Base-by-base conservation (phyloP, 2,113 vertebrate species). In the Enhydra lutris region DNA sequence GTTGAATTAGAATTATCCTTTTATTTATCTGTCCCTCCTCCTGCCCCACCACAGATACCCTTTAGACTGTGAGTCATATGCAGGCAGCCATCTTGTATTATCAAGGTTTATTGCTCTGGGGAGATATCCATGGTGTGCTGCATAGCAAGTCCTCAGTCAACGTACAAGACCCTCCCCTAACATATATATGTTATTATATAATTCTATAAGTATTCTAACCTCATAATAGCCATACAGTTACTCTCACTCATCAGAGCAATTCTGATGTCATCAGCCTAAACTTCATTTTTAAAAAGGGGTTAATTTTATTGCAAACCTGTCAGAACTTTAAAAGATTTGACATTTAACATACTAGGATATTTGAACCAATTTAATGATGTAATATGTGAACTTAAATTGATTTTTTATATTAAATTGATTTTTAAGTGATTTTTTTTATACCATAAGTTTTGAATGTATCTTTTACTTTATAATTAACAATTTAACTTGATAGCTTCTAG, bases 351-450 rank as follows among this genome's bases (percentile, higher is more conserved):
- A 57, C 13, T 31, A 69, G 3, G 15, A 23, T 74, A 73, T 88
- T 91, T 78, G 71, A 52, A 79, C 9, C 7, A 63, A 79, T 81
- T 76, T 67, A 85, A 85, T 65, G 85, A 29, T 81, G 6, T 31
- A 85, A 74, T 59, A 71, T 83, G 52, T 55, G 74, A 96, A 80
- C 34, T 94, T 89, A 79, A 87, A 93, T 94, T 88, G n/a, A 55
- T 55, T 55, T 55, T 55, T 55, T 55, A 55, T 55, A 55, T 55
- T 55, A 55, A 55, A 55, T 18, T 55, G 15, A 55, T 55, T 17
- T 52, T 55, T 55, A 78, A 82, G 31, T 74, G 23, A 67, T 71
- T 85, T 74, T 74, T 85, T 89, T 86, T 81, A 80, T 4, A 57
- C 23, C 86, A 7, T 76, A 91, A 89, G 42, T 89, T 93, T 93